phyloP scores from a whole-genome alignment of 2,888 invertebrate species.

The Sturmia bella region DNA sequence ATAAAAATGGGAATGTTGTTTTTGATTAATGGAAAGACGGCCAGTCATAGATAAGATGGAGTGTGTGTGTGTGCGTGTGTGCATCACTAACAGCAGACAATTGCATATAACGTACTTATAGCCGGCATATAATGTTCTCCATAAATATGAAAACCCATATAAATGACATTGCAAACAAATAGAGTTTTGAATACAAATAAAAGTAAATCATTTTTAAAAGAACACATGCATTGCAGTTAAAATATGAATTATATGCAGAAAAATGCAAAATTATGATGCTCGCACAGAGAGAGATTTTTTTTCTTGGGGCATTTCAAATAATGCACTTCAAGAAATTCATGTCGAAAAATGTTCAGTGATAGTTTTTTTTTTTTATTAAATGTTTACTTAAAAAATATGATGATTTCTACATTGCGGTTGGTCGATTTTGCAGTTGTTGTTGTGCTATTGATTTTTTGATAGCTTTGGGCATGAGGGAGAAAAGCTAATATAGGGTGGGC shows the following conservation, averaged over 20 bases:
- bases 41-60: conserved; percentile 34
- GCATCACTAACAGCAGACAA: conserved; percentile 16
- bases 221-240: conserved; percentile 53
- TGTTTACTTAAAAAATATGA: no score
- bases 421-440: no score
- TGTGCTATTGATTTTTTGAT: no score
- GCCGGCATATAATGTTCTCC: neutral
- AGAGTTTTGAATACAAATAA: conserved; percentile 52
- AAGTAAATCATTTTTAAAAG: conserved; percentile 52
- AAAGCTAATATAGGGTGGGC: no score
- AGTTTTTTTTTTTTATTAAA: no score
- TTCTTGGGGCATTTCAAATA: no score
- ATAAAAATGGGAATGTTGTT: conserved; percentile 49
- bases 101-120: conserved; percentile 3
- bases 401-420: no score
- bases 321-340: no score
- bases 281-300: conserved; percentile 29
- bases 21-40: conserved; percentile 60
- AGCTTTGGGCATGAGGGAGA: no score
- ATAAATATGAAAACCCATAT: conserved; percentile 29
- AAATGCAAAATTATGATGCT: conserved; percentile 20
- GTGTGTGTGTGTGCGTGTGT: conserved; percentile 3
- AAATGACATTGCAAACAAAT: conserved; percentile 56
- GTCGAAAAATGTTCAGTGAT: no score
- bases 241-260: conserved; percentile 43